These are phyloP conservation scores for Lampris megalopsis DNA, from an alignment of 2,113 vertebrate genomes.

Conservation along the genomic window DNA sequence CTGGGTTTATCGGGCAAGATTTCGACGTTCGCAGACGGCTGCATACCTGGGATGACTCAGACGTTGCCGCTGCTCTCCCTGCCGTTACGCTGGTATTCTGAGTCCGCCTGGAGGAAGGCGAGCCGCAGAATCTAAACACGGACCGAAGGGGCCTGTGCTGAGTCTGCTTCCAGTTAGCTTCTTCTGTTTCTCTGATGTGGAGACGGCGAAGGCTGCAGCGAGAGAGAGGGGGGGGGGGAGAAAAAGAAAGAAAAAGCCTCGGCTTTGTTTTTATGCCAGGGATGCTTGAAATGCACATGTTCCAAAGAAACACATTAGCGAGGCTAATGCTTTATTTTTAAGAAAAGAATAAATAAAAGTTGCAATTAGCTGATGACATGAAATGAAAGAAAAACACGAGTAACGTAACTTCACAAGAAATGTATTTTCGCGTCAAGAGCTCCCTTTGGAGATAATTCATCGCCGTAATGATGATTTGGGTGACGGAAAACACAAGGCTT, in stretches of 20 bases:
- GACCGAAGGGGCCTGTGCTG: not conserved
- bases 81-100: conserved; percentile 1
- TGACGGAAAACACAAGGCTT: too few species aligned
- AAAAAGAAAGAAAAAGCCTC: not conserved
- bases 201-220: not conserved
- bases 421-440: too few species aligned
- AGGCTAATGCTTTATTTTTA: not conserved
- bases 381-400: too few species aligned
- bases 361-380: not conserved
- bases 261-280: not conserved
- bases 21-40: conserved; percentile 48
- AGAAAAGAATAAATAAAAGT: not conserved
- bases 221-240: too few species aligned
- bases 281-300: not conserved
- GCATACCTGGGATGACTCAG: conserved; percentile 64
- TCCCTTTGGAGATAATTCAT: too few species aligned
- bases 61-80: conserved; percentile 19
- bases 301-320: not conserved
- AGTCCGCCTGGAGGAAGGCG: not conserved
- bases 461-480: too few species aligned
- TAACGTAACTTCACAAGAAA: too few species aligned
- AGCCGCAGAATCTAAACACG: conserved; percentile 3
- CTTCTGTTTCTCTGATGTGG: not conserved
- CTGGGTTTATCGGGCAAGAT: conserved; percentile 37
- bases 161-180: conserved; percentile 13